Conservation (phyloP, 2,797 vertebrate species). For the Microctenopoma lineatum region DNA sequence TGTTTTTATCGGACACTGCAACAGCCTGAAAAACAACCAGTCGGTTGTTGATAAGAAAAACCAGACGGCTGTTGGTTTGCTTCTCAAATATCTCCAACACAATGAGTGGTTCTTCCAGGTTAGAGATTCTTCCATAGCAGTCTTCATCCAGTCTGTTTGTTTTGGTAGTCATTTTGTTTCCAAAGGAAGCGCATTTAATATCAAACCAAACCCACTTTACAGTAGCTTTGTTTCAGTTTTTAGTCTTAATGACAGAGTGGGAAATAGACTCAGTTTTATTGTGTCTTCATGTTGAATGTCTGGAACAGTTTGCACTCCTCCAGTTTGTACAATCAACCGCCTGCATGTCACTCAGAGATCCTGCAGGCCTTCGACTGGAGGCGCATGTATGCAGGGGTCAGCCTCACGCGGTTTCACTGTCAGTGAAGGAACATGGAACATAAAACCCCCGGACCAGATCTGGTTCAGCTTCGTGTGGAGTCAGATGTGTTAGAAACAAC, state of each 20-base stretch:
- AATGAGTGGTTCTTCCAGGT: slow-evolving; percentile 62
- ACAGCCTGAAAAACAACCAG: slow-evolving; percentile 19
- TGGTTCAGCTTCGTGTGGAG: slow-evolving; percentile 24
- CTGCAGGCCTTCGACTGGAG: slow-evolving; percentile 58
- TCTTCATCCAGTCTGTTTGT: slow-evolving; percentile 47
- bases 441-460: slow-evolving; percentile 6
- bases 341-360: slow-evolving; percentile 62
- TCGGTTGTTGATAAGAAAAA: slow-evolving; percentile 12
- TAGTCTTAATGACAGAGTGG: slow-evolving; percentile 56
- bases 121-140: slow-evolving; percentile 53
- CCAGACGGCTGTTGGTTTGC: neutral
- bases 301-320: slow-evolving; percentile 72
- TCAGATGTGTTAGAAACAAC: neutral
- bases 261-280: slow-evolving; percentile 46
- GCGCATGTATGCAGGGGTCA: slow-evolving; percentile 48
- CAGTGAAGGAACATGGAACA: neutral
- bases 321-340: slow-evolving; percentile 65
- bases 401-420: neutral
- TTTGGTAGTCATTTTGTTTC: slow-evolving; percentile 60
- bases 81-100: slow-evolving; percentile 33
- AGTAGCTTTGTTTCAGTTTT: slow-evolving; percentile 73
- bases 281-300: slow-evolving; percentile 68
- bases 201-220: slow-evolving; percentile 66
- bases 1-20: slow-evolving; percentile 10
- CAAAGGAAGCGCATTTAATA: slow-evolving; percentile 65